phyloP scores from a whole-genome alignment of 2,888 invertebrate genomes.

The Rhabditophanes sp. region DNA sequence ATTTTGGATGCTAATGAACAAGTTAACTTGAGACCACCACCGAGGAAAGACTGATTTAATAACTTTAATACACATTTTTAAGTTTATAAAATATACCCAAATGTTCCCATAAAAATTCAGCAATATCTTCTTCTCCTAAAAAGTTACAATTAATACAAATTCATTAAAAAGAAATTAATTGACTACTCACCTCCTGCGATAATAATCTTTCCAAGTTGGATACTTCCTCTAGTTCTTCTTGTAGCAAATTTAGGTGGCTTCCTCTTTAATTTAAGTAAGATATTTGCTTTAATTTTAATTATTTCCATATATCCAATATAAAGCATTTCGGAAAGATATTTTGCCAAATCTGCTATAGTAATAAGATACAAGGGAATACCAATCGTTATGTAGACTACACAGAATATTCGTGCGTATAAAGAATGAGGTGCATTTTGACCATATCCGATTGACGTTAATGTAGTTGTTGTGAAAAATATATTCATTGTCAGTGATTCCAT shows the following conservation, averaged over 20 bases:
- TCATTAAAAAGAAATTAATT: constrained; percentile 1
- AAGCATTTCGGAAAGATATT: neutral
- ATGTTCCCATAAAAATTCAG: constrained; percentile 42
- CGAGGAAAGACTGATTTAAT: too few relatives aligned
- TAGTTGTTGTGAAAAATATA: constrained; percentile 38
- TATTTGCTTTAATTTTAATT: neutral
- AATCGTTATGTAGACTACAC: constrained; percentile 30
- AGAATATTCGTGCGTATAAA: constrained; percentile 29
- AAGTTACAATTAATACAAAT: constrained; percentile 3
- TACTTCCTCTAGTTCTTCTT: constrained; percentile 9
- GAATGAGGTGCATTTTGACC: constrained; percentile 35
- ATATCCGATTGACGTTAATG: constrained; percentile 36
- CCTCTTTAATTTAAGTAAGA: neutral
- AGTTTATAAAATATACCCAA: too few relatives aligned
- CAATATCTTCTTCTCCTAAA: too few relatives aligned
- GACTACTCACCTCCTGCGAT: constrained; percentile 34
- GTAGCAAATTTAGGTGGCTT: neutral
- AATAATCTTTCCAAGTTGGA: constrained; percentile 24
- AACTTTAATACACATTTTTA: too few relatives aligned
- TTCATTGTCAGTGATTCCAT: constrained; percentile 21
- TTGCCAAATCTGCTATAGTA: constrained; percentile 39
- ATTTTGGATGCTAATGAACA: too few relatives aligned
- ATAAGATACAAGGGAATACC: constrained; percentile 41
- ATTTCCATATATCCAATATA: neutral
- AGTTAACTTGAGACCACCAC: too few relatives aligned